Conservation (phyloP, 2,113 vertebrate species). For the Rallus limicola region DNA sequence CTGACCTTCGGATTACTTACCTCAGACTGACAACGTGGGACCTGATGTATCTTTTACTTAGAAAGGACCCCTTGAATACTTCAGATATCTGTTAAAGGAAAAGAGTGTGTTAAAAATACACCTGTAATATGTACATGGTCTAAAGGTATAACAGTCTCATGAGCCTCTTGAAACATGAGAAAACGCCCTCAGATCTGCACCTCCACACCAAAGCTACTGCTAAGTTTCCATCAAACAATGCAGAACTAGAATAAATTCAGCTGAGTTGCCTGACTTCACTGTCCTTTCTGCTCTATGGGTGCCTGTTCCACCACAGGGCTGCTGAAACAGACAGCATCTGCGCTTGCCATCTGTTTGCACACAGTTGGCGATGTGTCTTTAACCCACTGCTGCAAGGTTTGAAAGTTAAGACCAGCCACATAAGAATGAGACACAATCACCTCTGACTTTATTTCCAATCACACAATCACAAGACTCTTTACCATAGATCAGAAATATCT, state of each 20-base stretch:
- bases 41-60: constrained; percentile 64
- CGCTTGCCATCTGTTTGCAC: not conserved
- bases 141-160: not conserved
- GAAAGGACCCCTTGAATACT: constrained; percentile 65
- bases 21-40: constrained; percentile 69
- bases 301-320: not conserved
- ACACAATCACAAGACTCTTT: not conserved
- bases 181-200: not conserved
- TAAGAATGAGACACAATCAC: not conserved
- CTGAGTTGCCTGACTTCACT: not conserved
- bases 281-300: not conserved
- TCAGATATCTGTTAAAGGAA: constrained; percentile 68
- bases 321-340: not conserved
- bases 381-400: not conserved
- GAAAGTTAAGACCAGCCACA: not conserved
- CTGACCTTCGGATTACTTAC: constrained; percentile 47
- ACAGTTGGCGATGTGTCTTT: not conserved
- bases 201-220: not conserved
- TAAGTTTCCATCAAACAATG: not conserved
- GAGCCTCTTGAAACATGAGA: not conserved
- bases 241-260: not conserved
- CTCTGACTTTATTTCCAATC: not conserved
- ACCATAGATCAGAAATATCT: not conserved
- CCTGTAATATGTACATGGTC: not conserved
- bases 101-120: not conserved